These are phyloP conservation scores for Aromia moschata DNA, from an alignment of 2,888 invertebrate genomes.

Conservation along the genomic window DNA sequence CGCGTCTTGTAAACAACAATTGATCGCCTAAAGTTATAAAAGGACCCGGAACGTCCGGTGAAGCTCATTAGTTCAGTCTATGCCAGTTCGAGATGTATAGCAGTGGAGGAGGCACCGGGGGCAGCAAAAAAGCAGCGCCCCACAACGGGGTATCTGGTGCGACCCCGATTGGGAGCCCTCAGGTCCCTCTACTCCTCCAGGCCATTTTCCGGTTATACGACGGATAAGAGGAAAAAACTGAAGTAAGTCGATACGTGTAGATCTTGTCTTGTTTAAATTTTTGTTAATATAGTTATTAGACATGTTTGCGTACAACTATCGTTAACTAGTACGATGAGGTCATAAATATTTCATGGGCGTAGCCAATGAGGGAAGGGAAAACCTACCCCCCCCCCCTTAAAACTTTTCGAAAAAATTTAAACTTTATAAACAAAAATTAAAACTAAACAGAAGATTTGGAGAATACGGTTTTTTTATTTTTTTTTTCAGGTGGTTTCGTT, in stretches of 20 bases:
- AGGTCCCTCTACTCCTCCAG: slow-evolving; percentile 52
- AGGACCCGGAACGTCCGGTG: slow-evolving; percentile 19
- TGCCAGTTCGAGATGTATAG: slow-evolving; percentile 45
- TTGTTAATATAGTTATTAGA: neutral
- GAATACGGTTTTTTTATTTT: too few species aligned
- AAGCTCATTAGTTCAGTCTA: slow-evolving; percentile 26
- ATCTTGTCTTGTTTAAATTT: slow-evolving; percentile 33
- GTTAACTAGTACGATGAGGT: too few species aligned
- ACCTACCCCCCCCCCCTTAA: too few species aligned
- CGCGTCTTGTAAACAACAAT: slow-evolving; percentile 38
- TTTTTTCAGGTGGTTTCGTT: too few species aligned
- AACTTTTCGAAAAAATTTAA: too few species aligned
- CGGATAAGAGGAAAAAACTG: slow-evolving; percentile 58
- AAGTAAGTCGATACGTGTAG: too few species aligned
- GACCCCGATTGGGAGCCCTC: slow-evolving; percentile 57
- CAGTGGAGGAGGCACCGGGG: slow-evolving; percentile 26
- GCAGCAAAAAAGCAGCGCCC: slow-evolving; percentile 42
- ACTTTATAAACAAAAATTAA: too few species aligned
- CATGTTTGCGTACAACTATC: too few species aligned
- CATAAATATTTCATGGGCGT: too few species aligned
- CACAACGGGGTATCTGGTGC: slow-evolving; percentile 54
- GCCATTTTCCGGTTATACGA: slow-evolving; percentile 47
- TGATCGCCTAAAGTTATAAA: slow-evolving; percentile 45
- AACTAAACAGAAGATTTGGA: too few species aligned
- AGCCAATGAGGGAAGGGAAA: too few species aligned